Evolutionary conservation across 2,113 vertebrate species (phyloP), one percentile per base, ranked within the genome.

Genomic region (Dromas ardeola): DNA sequence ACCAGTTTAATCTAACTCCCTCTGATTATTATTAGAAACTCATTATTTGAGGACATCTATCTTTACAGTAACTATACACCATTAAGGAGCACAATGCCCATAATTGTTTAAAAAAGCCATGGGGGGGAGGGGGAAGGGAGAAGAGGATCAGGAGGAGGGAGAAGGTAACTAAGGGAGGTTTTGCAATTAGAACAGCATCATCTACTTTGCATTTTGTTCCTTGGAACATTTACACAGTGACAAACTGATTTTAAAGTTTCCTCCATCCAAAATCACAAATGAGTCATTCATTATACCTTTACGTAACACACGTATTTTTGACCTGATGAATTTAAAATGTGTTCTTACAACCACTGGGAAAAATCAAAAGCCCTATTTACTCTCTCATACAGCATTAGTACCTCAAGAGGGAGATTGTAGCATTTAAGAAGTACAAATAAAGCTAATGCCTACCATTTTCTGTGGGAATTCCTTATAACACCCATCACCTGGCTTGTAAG

Each of bases 1-100:
- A 92, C 66, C 49, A 96, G 61, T 87, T 97, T 74, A 91, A 93
- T 92, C 91, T 94, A 92, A 91, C 72, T 73, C 81, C 62, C 70
- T 96, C 90, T 97, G 74, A 96, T 94, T 91, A 97, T 96, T 93
- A 95, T 95, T 92, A 93, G 95, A 97, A 96, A 93, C 90, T 95
- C 94, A 96, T 94, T 97, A 97, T 93, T 93, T 85, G 84, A 96
- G 82, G 93, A 81, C 83, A 92, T 86, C 96, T 95, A 97, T 97
- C 95, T 95, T 96, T 95, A 95, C 84, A 92, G 92, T 93, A 96
- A 88, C 73, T 87, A 71, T 27, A 67, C 78, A 81, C 83, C 73
- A 82, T 92, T 90, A 91, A 96, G 73, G 82, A 96, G 94, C 77
- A 95, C 93, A 93, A 95, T 96, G 70, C 70, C 63, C 74, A 65